These are phyloP conservation scores for Castor canadensis DNA, from an alignment of 2,113 vertebrate species.

Conservation along the genomic window DNA sequence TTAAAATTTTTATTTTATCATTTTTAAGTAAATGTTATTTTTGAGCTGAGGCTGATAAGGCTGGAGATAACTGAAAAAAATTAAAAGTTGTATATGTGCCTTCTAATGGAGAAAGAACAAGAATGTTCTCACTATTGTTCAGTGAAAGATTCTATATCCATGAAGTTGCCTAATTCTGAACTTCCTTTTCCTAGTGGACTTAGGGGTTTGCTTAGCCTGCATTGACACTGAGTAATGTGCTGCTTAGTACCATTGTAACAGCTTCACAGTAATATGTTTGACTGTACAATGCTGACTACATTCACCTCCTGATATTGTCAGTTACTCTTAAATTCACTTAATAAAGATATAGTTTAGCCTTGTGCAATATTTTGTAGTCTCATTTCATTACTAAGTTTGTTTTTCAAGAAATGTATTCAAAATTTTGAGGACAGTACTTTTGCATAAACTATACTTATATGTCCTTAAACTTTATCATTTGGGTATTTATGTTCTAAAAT, in stretches of 20 bases:
- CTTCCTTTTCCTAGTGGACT: neutral
- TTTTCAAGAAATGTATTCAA: slow-evolving; percentile 27
- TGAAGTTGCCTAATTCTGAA: neutral
- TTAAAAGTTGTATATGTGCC: neutral
- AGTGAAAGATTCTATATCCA: neutral
- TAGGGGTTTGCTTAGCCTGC: neutral
- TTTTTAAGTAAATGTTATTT: neutral
- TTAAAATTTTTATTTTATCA: too few species aligned
- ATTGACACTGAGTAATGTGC: neutral
- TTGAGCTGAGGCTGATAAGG: neutral
- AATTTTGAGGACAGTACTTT: neutral
- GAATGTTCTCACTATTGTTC: neutral
- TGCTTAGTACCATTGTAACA: neutral
- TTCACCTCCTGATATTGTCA: neutral
- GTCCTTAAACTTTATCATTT: neutral
- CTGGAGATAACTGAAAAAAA: neutral
- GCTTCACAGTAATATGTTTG: neutral
- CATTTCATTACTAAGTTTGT: neutral
- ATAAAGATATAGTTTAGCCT: neutral
- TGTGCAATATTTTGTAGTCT: neutral
- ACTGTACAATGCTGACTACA: neutral
- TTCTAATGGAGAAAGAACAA: neutral
- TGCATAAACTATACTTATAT: neutral
- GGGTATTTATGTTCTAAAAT: neutral
- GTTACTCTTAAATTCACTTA: neutral